Conservation (phyloP, 2,113 vertebrate species). For the Myrmophylax atrothorax region DNA sequence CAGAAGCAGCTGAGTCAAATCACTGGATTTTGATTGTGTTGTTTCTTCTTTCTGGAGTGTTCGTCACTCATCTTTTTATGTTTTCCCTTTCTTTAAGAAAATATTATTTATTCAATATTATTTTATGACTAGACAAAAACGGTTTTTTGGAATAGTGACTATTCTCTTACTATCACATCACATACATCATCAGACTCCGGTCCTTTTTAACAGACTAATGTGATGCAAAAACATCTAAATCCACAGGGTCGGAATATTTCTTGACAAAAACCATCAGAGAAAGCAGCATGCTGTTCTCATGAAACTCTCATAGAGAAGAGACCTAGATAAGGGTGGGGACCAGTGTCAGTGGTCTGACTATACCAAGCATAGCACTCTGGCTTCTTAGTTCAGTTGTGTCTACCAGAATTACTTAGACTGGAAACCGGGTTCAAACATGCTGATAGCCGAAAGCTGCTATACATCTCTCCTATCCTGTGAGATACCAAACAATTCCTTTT, state of each 20-base stretch:
- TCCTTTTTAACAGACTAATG: neutral
- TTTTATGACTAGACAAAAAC: neutral
- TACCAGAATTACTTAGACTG: neutral
- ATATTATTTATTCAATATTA: neutral
- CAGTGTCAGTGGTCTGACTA: neutral
- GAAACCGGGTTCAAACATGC: neutral
- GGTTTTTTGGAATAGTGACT: neutral
- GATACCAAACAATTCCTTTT: neutral
- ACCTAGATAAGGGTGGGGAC: neutral
- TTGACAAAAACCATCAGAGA: neutral
- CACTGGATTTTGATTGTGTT: neutral
- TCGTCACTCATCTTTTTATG: neutral
- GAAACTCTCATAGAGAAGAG: neutral
- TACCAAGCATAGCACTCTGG: neutral
- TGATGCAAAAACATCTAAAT: neutral
- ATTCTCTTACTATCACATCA: neutral
- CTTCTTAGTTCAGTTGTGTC: neutral
- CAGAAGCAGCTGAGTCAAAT: neutral
- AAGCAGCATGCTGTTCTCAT: neutral
- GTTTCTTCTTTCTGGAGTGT: neutral
- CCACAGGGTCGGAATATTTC: neutral
- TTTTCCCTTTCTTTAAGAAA: neutral
- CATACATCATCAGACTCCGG: fast-evolving
- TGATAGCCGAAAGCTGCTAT: neutral
- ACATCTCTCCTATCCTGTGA: neutral